These are phyloP conservation scores for Theristus sp. DNA, from an alignment of 2,888 invertebrate genomes.

Conservation along the genomic window DNA sequence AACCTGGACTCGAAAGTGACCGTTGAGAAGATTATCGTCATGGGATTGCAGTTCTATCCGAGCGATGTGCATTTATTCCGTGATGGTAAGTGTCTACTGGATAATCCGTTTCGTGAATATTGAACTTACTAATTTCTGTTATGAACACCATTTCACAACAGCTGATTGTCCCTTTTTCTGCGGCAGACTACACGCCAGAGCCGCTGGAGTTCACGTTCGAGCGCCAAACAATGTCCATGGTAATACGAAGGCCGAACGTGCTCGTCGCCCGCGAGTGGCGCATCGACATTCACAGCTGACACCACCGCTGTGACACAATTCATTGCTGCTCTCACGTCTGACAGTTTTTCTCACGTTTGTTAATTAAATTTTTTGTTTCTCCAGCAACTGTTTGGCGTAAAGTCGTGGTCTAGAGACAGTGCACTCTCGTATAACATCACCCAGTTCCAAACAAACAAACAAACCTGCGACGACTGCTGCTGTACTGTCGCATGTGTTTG, in stretches of 20 bases:
- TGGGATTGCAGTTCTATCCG: slow-evolving; percentile 32
- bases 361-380: too few relatives aligned
- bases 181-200: slow-evolving; percentile 17
- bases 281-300: slow-evolving; percentile 14
- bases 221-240: slow-evolving; percentile 21
- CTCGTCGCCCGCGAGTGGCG: slow-evolving; percentile 31
- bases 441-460: too few relatives aligned
- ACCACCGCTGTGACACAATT: too few relatives aligned
- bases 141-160: too few relatives aligned
- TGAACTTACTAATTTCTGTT: neutral
- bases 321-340: too few relatives aligned
- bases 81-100: slow-evolving; percentile 14
- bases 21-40: slow-evolving; percentile 34
- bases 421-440: too few relatives aligned
- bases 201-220: slow-evolving; percentile 16
- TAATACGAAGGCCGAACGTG: slow-evolving; percentile 32
- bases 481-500: too few relatives aligned
- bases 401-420: too few relatives aligned
- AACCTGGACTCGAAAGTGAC: slow-evolving; percentile 30
- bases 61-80: slow-evolving; percentile 26
- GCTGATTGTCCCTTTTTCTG: too few relatives aligned
- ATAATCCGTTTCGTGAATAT: neutral
- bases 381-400: too few relatives aligned
- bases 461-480: too few relatives aligned
- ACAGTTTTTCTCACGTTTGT: too few relatives aligned